phyloP scores from a whole-genome alignment of 2,113 vertebrate species.

The Hydropotes inermis region DNA sequence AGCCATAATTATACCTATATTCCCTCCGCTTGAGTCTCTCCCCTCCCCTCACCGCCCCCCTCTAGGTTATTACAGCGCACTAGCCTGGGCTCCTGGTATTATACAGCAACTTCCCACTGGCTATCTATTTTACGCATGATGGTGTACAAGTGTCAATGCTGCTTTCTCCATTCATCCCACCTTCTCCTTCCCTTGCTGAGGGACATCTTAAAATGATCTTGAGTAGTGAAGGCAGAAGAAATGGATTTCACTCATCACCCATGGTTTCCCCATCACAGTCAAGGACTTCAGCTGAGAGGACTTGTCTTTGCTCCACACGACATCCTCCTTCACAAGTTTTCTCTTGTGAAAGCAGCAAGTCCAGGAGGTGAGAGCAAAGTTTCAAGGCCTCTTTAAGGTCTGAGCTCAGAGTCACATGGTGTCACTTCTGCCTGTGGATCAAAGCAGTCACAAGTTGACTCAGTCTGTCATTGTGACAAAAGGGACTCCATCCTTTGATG shows the following conservation, averaged over 20 bases:
- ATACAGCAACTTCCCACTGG: not conserved
- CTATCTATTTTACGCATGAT: not conserved
- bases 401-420: not conserved
- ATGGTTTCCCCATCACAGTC: too few species aligned
- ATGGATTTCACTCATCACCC: not conserved
- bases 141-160: not conserved
- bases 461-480: not conserved
- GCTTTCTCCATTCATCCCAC: not conserved
- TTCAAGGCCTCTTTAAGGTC: not conserved
- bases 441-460: not conserved
- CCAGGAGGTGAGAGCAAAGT: not conserved
- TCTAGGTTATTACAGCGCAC: not conserved
- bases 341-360: not conserved
- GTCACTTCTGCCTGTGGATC: not conserved
- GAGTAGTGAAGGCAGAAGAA: not conserved
- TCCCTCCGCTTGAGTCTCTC: not conserved
- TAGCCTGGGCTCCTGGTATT: not conserved
- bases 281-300: not conserved
- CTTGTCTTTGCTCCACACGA: not conserved
- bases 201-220: not conserved
- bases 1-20: not conserved
- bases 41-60: not conserved
- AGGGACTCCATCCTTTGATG: not conserved
- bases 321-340: not conserved
- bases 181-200: not conserved